Evolutionary conservation across 2,888 invertebrate genomes (phyloP).

Genomic region (Cerastis rubricosa): DNA sequence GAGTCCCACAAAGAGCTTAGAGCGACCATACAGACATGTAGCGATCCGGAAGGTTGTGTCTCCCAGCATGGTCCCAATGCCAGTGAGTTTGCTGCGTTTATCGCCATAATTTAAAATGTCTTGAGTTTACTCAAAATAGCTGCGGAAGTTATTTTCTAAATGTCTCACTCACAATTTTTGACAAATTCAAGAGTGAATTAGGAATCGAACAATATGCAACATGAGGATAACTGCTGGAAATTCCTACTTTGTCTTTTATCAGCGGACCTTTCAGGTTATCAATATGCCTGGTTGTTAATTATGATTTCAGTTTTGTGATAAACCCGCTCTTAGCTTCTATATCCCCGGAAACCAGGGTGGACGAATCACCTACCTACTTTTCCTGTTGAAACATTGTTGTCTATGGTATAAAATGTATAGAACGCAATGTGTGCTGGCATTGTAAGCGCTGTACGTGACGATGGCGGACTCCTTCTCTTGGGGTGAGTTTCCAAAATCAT

Average conservation of each 20-base stretch:
- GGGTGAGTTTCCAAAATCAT: neutral
- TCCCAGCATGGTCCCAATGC: too few species aligned
- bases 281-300: neutral
- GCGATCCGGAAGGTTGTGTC: too few species aligned
- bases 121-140: too few species aligned
- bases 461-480: conserved; percentile 6
- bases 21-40: too few species aligned
- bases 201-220: neutral
- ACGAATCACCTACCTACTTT: neutral
- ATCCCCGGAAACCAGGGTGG: neutral
- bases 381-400: neutral
- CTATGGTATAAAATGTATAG: neutral
- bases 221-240: neutral
- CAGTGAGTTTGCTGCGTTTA: too few species aligned
- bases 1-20: too few species aligned
- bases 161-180: too few species aligned
- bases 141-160: too few species aligned
- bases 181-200: neutral
- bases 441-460: neutral
- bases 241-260: neutral
- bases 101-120: too few species aligned
- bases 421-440: neutral
- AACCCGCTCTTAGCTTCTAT: neutral
- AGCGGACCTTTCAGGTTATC: neutral
- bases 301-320: neutral